Percentiles rank a stretch among this genome's conserved stretches.
Evolutionary conservation across 2,797 vertebrate genomes (phyloP).

Genomic region (Gastrophryne carolinensis): DNA sequence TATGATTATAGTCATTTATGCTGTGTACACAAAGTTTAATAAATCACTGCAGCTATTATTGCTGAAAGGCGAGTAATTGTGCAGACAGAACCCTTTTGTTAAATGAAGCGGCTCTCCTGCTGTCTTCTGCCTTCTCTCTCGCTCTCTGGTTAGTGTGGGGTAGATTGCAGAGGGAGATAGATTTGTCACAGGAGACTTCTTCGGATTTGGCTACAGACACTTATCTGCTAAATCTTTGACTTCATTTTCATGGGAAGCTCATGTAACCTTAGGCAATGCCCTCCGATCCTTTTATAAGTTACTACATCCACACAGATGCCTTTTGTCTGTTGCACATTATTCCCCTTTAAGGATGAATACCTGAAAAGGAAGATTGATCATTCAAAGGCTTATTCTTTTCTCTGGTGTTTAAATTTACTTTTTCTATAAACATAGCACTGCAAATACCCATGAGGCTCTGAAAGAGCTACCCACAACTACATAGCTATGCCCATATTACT

Average conservation of each 20-base stretch:
- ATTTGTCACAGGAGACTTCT: conserved; percentile 15
- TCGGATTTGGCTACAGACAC: conserved; percentile 14
- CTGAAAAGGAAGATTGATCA: neutral
- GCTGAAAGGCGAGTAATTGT: neutral
- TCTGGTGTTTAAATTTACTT: too few relatives aligned
- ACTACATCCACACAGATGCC: conserved; percentile 16
- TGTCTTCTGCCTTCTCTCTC: neutral
- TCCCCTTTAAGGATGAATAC: conserved; percentile 35
- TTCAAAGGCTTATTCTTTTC: neutral
- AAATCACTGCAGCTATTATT: neutral
- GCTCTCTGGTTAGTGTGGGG: neutral
- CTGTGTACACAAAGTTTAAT: neutral
- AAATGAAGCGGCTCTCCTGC: neutral
- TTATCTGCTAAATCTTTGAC: conserved; percentile 4
- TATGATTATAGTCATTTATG: neutral
- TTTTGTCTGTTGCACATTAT: conserved; percentile 1
- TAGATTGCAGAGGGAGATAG: conserved; percentile 34
- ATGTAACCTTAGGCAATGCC: conserved; percentile 12
- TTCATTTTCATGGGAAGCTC: conserved; percentile 8
- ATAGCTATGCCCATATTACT: too few relatives aligned
- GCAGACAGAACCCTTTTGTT: conserved; percentile 8
- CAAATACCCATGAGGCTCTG: too few relatives aligned
- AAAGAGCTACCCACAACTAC: too few relatives aligned
- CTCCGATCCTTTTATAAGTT: conserved; percentile 15
- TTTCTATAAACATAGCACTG: neutral